Conservation (phyloP, 1,140 invertebrate species). For the Pseudomyrmex flavicornis region DNA sequence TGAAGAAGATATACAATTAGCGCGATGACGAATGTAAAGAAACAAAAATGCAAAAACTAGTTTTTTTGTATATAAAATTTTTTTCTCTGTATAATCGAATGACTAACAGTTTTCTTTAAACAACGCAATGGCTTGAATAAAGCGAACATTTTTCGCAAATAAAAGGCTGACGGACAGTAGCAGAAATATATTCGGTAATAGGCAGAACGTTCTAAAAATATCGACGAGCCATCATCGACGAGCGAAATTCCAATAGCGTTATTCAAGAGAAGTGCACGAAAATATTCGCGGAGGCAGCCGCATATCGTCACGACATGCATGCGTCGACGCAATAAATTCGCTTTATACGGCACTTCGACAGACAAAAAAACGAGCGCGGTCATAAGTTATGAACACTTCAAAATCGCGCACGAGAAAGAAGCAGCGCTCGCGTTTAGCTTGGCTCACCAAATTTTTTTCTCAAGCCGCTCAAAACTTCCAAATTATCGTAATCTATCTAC, state of each 20-base stretch:
- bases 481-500: background rate
- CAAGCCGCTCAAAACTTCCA: background rate
- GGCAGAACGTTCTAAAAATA: slow-evolving; percentile 62
- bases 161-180: slow-evolving; percentile 22
- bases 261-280: slow-evolving; percentile 53
- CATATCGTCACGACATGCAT: slow-evolving; percentile 73
- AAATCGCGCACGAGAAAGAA: slow-evolving; percentile 73
- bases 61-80: background rate
- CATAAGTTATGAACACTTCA: slow-evolving; percentile 79
- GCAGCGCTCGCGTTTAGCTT: slow-evolving; percentile 23
- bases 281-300: slow-evolving; percentile 70
- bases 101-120: slow-evolving; percentile 3
- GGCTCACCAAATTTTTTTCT: slow-evolving; percentile 65
- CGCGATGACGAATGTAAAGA: background rate
- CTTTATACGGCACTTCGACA: slow-evolving; percentile 79
- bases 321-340: slow-evolving; percentile 79
- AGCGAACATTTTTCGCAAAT: slow-evolving; percentile 23
- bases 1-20: background rate
- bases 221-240: slow-evolving; percentile 54
- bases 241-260: slow-evolving; percentile 70
- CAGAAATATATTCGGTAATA: slow-evolving; percentile 61
- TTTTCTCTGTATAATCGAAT: slow-evolving; percentile 1
- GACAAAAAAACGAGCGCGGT: slow-evolving; percentile 77
- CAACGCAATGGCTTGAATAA: slow-evolving; percentile 28
- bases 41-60: background rate